Evolutionary conservation across 1,140 invertebrate species (phyloP), one percentile per base, ranked within the genome.

Genomic region (Anagrus nilaparvatae): DNA sequence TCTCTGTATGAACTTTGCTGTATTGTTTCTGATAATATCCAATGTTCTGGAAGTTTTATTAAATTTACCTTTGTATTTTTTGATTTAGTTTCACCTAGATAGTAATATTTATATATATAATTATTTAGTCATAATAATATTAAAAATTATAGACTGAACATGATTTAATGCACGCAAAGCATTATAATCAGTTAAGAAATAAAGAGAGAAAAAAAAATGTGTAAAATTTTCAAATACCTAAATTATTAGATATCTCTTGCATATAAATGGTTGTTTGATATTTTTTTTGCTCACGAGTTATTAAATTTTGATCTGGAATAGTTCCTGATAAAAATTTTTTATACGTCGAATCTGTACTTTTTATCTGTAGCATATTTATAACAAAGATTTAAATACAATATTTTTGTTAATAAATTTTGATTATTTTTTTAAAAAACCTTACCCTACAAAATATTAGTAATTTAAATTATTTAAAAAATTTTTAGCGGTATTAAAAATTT

Each of bases 21-120:
- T 16, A 48, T 39, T 2, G 60, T 56, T 40, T 62, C 53, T 2
- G 52, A 43, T 50, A 61, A 52, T 6, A 42, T 3, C 49, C 50
- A 52, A 6, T 50, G 35, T 14, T 53, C 41, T 3, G 58, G 47
- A 23, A 61, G 44, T 10, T n/a, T n/a, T n/a, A n/a, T n/a, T n/a
- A n/a, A n/a, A n/a, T n/a, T n/a, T n/a, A n/a, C n/a, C n/a, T n/a
- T n/a, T n/a, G n/a, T n/a, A n/a, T n/a, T n/a, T n/a, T n/a, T n/a
- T n/a, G n/a, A n/a, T n/a, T n/a, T n/a, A n/a, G n/a, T n/a, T n/a
- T n/a, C n/a, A n/a, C n/a, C n/a, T n/a, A n/a, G n/a, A n/a, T n/a
- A n/a, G n/a, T n/a, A n/a, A n/a, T n/a, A n/a, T n/a, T n/a, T n/a
- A n/a, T n/a, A n/a, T n/a, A n/a, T n/a, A n/a, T n/a, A n/a, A n/a